Base-by-base conservation (phyloP, 2,797 vertebrate genomes). In the Lithobates sylvaticus region DNA sequence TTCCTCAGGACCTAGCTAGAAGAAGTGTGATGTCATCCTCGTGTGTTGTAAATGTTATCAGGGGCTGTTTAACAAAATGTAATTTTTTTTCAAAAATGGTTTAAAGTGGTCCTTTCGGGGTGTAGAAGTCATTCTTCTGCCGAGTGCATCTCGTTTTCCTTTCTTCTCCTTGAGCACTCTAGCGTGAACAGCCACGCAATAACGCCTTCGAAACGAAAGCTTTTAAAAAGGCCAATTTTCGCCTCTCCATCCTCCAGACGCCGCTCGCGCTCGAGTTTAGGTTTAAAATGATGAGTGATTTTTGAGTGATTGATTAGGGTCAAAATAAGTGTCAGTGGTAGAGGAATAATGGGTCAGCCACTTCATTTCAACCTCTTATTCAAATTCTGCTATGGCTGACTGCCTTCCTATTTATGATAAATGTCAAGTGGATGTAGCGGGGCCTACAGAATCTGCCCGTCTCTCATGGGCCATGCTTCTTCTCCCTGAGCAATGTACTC, bases 321-420 rank as follows among this genome's bases (percentile, higher is more conserved):
- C 81, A 83, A 64, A 42, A 21, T 79, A 74, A 68, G 76, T 69
- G 75, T 58, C 75, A 69, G 69, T 79, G 67, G 75, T 68, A 69
- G 77, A 78, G 18, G 58, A 83, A 83, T 83, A 79, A 78, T 83
- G 61, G 75, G 68, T 87, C 70, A 68, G 9, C 32, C 81, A 47
- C 85, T 87, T 83, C 67, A 78, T 83, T 12, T 73, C 75, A 39
- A 65, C 58, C 78, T 71, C 79, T 76, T 86, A 50, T 81, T 86
- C 6, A 76, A 86, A 86, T 77, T 67, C 42, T 16, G 68, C 21
- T 23, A 82, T 34, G 78, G 61, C 64, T 77, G 73, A 67, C 73
- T 86, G 79, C 65, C 65, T 86, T 70, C 64, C 39, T 83, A 83
- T 86, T 86, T 83, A 73, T 78, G 80, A 83, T 78, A 73, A 83